A percentile compares a stretch with the other conserved stretches of the same genome.
These are phyloP conservation scores for Apis cerana DNA, from an alignment of 1,140 invertebrate genomes.

Conservation along the genomic window DNA sequence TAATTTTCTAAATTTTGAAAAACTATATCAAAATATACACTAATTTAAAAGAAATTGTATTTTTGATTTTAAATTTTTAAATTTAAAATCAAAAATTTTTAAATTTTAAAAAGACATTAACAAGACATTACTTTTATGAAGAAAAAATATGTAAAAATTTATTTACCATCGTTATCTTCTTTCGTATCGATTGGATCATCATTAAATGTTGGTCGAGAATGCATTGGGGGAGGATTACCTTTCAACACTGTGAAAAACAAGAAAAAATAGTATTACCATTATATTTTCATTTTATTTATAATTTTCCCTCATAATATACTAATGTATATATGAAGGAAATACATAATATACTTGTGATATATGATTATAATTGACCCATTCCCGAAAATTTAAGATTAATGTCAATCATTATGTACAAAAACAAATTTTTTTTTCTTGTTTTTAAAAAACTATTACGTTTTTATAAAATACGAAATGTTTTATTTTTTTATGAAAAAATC, in stretches of 20 bases:
- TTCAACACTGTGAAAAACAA: constrained; percentile 72
- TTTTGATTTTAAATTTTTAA: too few species aligned
- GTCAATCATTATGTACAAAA: constrained; percentile 29
- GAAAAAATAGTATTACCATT: constrained; percentile 18
- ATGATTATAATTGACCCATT: neutral
- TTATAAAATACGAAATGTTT: neutral
- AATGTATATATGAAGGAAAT: too few species aligned
- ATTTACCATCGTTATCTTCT: constrained; percentile 78
- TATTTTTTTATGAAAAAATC: neutral
- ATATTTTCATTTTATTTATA: neutral
- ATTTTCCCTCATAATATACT: too few species aligned
- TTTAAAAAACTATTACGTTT: neutral
- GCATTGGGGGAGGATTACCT: constrained; percentile 71
- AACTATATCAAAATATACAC: too few species aligned
- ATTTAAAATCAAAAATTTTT: too few species aligned
- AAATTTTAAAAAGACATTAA: neutral
- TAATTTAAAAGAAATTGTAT: too few species aligned
- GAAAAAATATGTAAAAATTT: neutral
- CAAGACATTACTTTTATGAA: neutral
- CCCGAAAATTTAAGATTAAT: neutral
- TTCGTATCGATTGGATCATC: constrained; percentile 76
- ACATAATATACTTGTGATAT: too few species aligned
- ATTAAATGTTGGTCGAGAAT: constrained; percentile 73
- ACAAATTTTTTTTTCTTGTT: neutral
- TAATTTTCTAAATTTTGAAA: neutral